Evolutionary conservation across 2,888 invertebrate genomes (phyloP).

Genomic region (Melinaea menophilus): DNA sequence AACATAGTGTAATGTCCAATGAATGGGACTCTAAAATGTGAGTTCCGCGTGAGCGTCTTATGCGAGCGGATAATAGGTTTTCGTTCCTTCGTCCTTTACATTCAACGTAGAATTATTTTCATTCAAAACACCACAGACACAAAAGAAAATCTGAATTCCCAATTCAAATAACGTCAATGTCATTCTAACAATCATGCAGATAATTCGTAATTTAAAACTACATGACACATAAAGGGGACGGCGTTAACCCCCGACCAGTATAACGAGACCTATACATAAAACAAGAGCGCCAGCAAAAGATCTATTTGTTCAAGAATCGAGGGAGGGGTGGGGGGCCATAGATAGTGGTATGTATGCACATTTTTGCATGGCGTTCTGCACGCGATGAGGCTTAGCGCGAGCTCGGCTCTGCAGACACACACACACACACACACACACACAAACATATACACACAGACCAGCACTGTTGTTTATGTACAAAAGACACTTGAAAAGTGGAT

Average conservation of each 20-base stretch:
- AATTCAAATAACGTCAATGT: slow-evolving; percentile 25
- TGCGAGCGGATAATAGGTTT: not conserved
- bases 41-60: slow-evolving; percentile 24
- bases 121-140: not conserved
- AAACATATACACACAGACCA: slow-evolving; percentile 26
- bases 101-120: not conserved
- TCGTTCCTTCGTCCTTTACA: not conserved
- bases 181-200: slow-evolving; percentile 32
- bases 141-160: slow-evolving; percentile 18
- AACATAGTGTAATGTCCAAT: slow-evolving; percentile 41
- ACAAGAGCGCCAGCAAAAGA: slow-evolving; percentile 41
- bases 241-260: slow-evolving; percentile 49
- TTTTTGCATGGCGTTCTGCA: slow-evolving; percentile 72
- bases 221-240: slow-evolving; percentile 66
- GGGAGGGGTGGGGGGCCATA: slow-evolving; percentile 55
- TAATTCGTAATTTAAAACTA: slow-evolving; percentile 36
- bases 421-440: slow-evolving; percentile 42
- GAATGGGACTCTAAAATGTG: slow-evolving; percentile 35
- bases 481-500: not conserved
- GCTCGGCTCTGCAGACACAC: slow-evolving; percentile 64
- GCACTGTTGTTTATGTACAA: slow-evolving; percentile 20
- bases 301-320: slow-evolving; percentile 45
- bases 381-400: slow-evolving; percentile 59
- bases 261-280: slow-evolving; percentile 56
- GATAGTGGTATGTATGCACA: slow-evolving; percentile 63